Base-by-base conservation (phyloP, 2,888 invertebrate genomes). In the Callosobruchus maculatus region DNA sequence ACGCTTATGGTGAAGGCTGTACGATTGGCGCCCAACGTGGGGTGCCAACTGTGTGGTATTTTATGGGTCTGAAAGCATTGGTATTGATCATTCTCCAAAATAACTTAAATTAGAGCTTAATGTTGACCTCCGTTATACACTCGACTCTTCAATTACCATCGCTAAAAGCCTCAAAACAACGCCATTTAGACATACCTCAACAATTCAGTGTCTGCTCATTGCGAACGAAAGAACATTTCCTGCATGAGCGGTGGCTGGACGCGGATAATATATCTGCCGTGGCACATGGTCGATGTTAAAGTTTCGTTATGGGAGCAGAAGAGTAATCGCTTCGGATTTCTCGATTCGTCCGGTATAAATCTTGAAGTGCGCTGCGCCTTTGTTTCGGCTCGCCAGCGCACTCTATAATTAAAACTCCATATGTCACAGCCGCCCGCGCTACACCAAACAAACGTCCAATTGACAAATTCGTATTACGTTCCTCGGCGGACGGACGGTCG, bases 381-480 rank as follows among this genome's bases (percentile, higher is more conserved):
- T 49, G 49, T 49, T 49, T 49, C 49, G 49, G 49, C 49, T 49
- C 49, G 49, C 70, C 22, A 71, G 30, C 72, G 71, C 76, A 74
- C 74, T 76, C 76, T 76, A 75, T 75, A 76, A 76, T 76, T 76
- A 76, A 75, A 75, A 72, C 31, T 30, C 66, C 66, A 76, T 76
- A 75, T 72, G 73, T 76, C 74, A 74, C 30, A 49, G 70, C 67
- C 69, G 72, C 68, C 74, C 67, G 21, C 66, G 70, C 73, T 71
- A 76, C 72, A 76, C 74, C 74, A 76, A 76, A 76, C 76, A 76
- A 76, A 74, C 70, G 76, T 76, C 76, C 49, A 49, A 49, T 49
- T 75, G 77, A 77, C 75, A 77, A 77, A 77, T 77, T 73, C 73
- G 75, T 74, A 75, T 77, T 76, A 74, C 75, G 71, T 78, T 75